Evolutionary conservation across 1,140 invertebrate species (phyloP).

Genomic region (Tenebrio molitor): DNA sequence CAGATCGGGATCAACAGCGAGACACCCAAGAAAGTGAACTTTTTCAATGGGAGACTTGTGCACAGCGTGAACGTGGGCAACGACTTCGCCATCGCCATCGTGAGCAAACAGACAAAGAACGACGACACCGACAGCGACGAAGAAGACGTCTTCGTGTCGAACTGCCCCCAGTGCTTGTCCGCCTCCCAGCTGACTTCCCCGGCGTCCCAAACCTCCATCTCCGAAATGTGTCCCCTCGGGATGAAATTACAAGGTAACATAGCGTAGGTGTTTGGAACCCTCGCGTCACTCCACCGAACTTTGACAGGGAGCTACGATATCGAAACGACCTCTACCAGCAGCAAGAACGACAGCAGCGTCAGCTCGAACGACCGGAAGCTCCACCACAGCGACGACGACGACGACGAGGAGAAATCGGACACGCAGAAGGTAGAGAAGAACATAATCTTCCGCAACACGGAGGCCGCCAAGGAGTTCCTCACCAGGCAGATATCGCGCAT

Average conservation of each 20-base stretch:
- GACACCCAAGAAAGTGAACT: slow-evolving; percentile 75
- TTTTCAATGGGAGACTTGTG: slow-evolving; percentile 77
- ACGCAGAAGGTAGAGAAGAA: slow-evolving; percentile 70
- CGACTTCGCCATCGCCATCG: slow-evolving; percentile 77
- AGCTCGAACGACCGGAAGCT: slow-evolving; percentile 39
- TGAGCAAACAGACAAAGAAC: slow-evolving; percentile 72
- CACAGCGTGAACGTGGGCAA: slow-evolving; percentile 75
- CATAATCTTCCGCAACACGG: slow-evolving; percentile 79
- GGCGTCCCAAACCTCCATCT: slow-evolving; percentile 66
- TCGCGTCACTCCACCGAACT: too few species aligned
- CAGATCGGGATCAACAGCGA: slow-evolving; percentile 75
- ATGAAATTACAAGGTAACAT: slow-evolving; percentile 64
- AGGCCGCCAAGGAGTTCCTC: slow-evolving; percentile 79
- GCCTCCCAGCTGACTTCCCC: slow-evolving; percentile 69
- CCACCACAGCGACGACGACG: slow-evolving; percentile 58
- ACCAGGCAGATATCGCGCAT: slow-evolving; percentile 82
- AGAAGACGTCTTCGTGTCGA: slow-evolving; percentile 73
- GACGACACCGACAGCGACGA: slow-evolving; percentile 75
- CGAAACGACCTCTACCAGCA: slow-evolving; percentile 68
- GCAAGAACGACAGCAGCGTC: slow-evolving; percentile 66
- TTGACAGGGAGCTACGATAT: slow-evolving; percentile 67
- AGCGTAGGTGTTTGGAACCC: too few species aligned
- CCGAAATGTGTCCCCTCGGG: slow-evolving; percentile 68
- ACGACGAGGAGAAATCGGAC: slow-evolving; percentile 50
- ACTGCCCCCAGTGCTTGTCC: slow-evolving; percentile 75